Evolutionary conservation across 2,888 invertebrate genomes (phyloP), one percentile per base, ranked within the genome.

Genomic region (Mamestra brassicae): DNA sequence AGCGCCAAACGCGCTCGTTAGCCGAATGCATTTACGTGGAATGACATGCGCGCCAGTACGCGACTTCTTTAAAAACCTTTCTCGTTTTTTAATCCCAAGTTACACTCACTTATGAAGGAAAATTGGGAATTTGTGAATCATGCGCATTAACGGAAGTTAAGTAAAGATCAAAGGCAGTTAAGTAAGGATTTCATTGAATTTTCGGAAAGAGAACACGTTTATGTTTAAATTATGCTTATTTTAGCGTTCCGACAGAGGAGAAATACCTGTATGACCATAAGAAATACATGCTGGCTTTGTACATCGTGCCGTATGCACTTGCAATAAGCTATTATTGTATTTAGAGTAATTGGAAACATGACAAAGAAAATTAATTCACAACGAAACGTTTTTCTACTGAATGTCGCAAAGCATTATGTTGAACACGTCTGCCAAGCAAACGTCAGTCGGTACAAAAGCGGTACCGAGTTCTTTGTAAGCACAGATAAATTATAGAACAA

Each of bases 1-100:
- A 52, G 80, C 88, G 88, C 85, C 87, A 87, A 89, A 87, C 89
- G 89, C 79, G 83, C 87, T 89, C 81, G 87, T 83, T 88, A 83
- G 86, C 69, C 72, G 62, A 81, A 78, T 72, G 64, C 89, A 85
- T 90, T 91, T 89, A 90, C 90, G 83, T 88, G 85, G 88, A 89
- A 90, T 87, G 65, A 76, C 90, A 89, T 89, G 85, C 89, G 77
- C 81, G 73, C 71, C 76, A 60, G 60, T 61, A 58, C 36, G 71
- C 63, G 36, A 65, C 68, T 74, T 47, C 75, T 85, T 80, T 67
- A 67, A 76, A 70, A 66, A 55, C 54, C 47, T 77, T 69, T 67
- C 70, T 69, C 62, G 55, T 80, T 74, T 80, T 77, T 87, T 82
- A 86, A 86, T 78, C 72, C 84, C 17, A 86, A 87, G 69, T 86